Conservation (phyloP, 2,113 vertebrate genomes). For the Prionailurus viverrinus region DNA sequence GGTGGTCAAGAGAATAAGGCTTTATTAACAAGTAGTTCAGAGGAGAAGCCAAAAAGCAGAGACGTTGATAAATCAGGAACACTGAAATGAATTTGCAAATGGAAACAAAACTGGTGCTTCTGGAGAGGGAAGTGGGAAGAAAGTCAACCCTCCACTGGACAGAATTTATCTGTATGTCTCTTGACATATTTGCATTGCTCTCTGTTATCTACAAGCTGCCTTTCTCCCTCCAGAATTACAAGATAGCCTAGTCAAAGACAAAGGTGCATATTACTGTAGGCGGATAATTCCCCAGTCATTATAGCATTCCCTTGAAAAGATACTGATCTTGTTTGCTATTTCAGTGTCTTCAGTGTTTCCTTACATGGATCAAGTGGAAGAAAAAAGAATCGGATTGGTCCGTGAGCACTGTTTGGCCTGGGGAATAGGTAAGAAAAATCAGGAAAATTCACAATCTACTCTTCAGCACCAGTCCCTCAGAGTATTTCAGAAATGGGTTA, state of each 20-base stretch:
- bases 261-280: neutral
- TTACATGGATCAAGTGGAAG: neutral
- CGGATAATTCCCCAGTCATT: neutral
- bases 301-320: neutral
- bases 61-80: neutral
- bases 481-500: neutral
- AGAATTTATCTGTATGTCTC: neutral
- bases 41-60: neutral
- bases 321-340: neutral
- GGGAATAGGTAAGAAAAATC: neutral
- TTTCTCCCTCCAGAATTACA: neutral
- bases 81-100: neutral
- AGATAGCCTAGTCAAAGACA: neutral
- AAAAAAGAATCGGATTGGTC: neutral
- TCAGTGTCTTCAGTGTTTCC: neutral
- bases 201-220: slow-evolving; percentile 17
- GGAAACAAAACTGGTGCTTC: neutral
- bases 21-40: neutral
- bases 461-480: neutral
- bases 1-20: neutral
- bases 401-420: neutral
- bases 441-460: neutral
- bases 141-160: neutral
- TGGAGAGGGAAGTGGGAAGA: neutral
- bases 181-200: neutral